These are phyloP conservation scores for Mormyrus hasselquistii DNA, from an alignment of 2,797 vertebrate species.

Conservation along the genomic window DNA sequence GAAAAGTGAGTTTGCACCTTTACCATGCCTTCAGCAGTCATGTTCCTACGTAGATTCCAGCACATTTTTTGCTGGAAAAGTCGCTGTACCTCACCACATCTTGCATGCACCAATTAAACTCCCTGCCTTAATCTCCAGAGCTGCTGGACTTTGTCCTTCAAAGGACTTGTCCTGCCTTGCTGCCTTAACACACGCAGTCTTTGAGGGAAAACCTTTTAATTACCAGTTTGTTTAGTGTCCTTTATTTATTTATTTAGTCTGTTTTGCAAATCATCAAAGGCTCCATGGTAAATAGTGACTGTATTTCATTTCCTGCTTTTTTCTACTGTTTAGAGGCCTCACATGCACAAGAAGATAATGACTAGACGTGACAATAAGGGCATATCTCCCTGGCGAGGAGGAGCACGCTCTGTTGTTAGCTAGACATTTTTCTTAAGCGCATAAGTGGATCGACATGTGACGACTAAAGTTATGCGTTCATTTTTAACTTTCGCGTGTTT, in stretches of 20 bases:
- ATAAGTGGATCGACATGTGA: neutral
- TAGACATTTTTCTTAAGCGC: neutral
- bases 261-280: constrained; percentile 13
- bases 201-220: constrained; percentile 15
- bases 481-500: neutral
- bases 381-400: neutral
- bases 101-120: neutral
- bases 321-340: neutral
- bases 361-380: neutral
- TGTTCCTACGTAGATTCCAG: neutral
- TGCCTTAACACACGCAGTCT: neutral
- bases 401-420: neutral
- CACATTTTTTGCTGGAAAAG: neutral
- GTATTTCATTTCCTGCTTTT: neutral
- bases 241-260: constrained; percentile 7
- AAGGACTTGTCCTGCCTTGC: neutral
- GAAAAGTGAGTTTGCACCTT: neutral
- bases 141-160: constrained; percentile 8
- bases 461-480: neutral
- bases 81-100: neutral
- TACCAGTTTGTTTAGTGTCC: constrained; percentile 3
- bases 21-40: neutral
- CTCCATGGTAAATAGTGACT: neutral
- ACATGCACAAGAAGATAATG: neutral
- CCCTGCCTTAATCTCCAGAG: constrained; percentile 1